Conservation (phyloP, 2,113 vertebrate genomes). For the Pseudonaja textilis region DNA sequence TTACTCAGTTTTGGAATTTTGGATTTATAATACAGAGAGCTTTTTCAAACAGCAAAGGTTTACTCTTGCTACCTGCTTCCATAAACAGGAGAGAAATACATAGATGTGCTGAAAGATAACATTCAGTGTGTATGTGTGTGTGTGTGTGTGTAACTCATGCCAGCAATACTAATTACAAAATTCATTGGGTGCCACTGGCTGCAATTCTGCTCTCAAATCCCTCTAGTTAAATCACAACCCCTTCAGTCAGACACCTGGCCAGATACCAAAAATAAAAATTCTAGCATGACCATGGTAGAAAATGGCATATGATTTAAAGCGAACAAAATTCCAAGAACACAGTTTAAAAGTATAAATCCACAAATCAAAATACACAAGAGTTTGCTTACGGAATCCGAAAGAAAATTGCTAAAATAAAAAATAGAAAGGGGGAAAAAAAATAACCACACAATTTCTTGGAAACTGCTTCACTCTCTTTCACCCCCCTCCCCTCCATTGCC, state of each 20-base stretch:
- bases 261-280: background rate
- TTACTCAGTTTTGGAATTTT: background rate
- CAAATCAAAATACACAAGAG: slow-evolving; percentile 57
- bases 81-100: background rate
- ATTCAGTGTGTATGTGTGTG: background rate
- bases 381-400: slow-evolving; percentile 63
- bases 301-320: slow-evolving; percentile 47
- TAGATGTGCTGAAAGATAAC: background rate
- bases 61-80: background rate
- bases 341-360: slow-evolving; percentile 60
- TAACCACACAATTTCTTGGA: slow-evolving; percentile 37
- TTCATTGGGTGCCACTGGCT: background rate
- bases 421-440: slow-evolving; percentile 54
- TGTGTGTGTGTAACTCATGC: background rate
- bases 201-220: background rate
- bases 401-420: slow-evolving; percentile 57
- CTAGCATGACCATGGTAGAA: background rate
- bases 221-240: background rate
- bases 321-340: slow-evolving; percentile 32
- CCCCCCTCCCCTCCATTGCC: no score
- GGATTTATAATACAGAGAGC: background rate
- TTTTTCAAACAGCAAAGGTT: background rate
- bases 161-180: background rate
- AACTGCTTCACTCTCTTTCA: background rate
- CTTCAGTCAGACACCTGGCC: background rate